phyloP scores from a whole-genome alignment of 1,140 invertebrate genomes.

The Andricus grossulariae region DNA sequence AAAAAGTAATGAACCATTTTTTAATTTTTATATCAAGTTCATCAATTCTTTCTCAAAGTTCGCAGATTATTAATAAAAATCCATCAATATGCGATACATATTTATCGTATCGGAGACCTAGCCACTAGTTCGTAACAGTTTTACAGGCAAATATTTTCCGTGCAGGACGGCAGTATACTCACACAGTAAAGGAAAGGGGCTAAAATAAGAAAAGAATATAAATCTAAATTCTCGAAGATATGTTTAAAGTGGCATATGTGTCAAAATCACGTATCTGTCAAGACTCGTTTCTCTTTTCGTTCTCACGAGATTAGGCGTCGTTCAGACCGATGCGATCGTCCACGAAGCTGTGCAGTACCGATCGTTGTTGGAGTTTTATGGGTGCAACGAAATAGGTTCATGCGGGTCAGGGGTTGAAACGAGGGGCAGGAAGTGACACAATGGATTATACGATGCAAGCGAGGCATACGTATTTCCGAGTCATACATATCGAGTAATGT shows the following conservation, averaged over 20 bases:
- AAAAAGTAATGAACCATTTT: too few relatives aligned
- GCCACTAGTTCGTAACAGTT: too few relatives aligned
- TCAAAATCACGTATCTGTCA: background rate
- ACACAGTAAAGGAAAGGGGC: background rate
- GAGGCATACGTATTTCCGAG: constrained; percentile 20
- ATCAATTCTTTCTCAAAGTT: too few relatives aligned
- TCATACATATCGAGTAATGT: constrained; percentile 9
- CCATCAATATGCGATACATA: too few relatives aligned
- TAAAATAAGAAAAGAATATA: background rate
- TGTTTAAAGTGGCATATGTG: background rate
- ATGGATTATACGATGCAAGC: background rate
- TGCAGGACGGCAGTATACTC: too few relatives aligned
- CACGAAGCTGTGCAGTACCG: background rate
- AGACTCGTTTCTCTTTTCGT: background rate
- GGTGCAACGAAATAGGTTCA: constrained; percentile 18
- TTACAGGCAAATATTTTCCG: too few relatives aligned
- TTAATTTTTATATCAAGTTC: too few relatives aligned
- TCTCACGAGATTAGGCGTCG: constrained; percentile 2
- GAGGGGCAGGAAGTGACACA: constrained; percentile 9
- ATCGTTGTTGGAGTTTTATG: constrained; percentile 14
- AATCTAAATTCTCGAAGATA: background rate
- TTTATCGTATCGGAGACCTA: too few relatives aligned
- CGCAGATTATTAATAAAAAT: too few relatives aligned
- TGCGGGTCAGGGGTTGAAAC: constrained; percentile 23
- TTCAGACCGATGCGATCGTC: constrained; percentile 9